A percentile compares a stretch with the other conserved stretches of the same genome.
Evolutionary conservation across 2,113 vertebrate genomes (phyloP).

Genomic region (Bagarius yarrelli): DNA sequence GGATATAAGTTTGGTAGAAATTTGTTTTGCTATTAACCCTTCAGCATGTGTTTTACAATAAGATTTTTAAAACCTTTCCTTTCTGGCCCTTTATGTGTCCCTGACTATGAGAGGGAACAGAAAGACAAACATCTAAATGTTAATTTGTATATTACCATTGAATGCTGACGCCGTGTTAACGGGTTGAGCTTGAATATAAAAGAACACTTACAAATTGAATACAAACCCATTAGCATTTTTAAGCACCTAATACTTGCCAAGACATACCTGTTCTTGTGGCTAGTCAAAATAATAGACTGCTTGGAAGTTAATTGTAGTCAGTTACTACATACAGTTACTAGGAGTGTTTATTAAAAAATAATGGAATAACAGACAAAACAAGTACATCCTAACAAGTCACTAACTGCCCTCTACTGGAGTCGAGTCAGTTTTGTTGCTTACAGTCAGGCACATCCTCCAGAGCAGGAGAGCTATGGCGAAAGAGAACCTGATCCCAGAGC

Average conservation of each 20-base stretch:
- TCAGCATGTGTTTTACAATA: not conserved
- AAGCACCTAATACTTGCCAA: not conserved
- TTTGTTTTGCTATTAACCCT: not conserved
- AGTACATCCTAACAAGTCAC: no score
- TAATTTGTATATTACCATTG: slow-evolving; percentile 6
- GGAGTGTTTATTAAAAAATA: no score
- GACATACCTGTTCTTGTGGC: not conserved
- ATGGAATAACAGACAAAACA: no score
- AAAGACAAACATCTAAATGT: not conserved
- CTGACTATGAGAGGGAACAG: not conserved
- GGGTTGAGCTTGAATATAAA: not conserved
- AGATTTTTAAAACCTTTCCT: no score
- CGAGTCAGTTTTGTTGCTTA: no score
- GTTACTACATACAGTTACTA: not conserved
- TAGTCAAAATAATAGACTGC: not conserved
- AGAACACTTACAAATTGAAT: not conserved
- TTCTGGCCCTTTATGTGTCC: not conserved
- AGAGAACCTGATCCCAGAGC: no score
- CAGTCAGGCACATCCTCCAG: no score
- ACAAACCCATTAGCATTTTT: not conserved
- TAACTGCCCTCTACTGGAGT: no score
- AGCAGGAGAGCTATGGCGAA: no score
- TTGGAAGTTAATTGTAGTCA: not conserved
- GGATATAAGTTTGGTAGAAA: not conserved
- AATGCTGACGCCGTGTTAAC: not conserved